These are phyloP conservation scores for Heliconius hortense DNA, from an alignment of 2,888 invertebrate species.

Conservation along the genomic window DNA sequence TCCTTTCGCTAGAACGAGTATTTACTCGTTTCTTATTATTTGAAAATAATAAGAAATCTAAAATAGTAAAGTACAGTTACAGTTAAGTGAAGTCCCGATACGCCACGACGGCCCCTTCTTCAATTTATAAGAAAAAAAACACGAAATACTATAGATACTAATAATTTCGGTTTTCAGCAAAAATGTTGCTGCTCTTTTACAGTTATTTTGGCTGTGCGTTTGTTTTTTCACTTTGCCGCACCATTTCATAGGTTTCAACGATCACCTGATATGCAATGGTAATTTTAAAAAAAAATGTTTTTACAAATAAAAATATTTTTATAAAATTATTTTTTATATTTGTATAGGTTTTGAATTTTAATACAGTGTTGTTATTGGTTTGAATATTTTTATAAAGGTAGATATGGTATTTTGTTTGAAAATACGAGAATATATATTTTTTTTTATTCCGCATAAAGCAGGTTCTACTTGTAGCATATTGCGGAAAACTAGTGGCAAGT, in stretches of 20 bases:
- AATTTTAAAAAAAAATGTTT: conserved; percentile 33
- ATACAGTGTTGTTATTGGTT: conserved; percentile 15
- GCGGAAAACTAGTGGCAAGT: too few species aligned
- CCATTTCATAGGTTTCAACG: conserved; percentile 59
- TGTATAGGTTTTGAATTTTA: conserved; percentile 31
- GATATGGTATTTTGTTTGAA: not conserved
- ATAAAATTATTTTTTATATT: conserved; percentile 32
- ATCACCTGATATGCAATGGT: conserved; percentile 53
- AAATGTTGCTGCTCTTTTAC: conserved; percentile 55
- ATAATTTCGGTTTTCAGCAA: too few species aligned
- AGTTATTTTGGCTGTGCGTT: conserved; percentile 63
- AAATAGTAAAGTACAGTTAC: too few species aligned
- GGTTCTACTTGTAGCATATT: too few species aligned
- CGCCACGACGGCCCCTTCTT: too few species aligned
- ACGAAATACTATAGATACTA: too few species aligned
- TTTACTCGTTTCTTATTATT: too few species aligned
- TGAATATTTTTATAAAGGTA: not conserved
- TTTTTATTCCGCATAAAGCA: too few species aligned
- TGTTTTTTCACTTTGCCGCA: conserved; percentile 59
- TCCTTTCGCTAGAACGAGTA: too few species aligned
- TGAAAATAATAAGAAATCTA: too few species aligned
- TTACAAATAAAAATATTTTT: conserved; percentile 30
- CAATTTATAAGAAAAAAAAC: not conserved
- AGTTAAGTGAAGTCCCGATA: too few species aligned
- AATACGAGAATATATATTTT: not conserved